Base-by-base conservation (phyloP, 2,888 invertebrate genomes). In the Philereme transversata region DNA sequence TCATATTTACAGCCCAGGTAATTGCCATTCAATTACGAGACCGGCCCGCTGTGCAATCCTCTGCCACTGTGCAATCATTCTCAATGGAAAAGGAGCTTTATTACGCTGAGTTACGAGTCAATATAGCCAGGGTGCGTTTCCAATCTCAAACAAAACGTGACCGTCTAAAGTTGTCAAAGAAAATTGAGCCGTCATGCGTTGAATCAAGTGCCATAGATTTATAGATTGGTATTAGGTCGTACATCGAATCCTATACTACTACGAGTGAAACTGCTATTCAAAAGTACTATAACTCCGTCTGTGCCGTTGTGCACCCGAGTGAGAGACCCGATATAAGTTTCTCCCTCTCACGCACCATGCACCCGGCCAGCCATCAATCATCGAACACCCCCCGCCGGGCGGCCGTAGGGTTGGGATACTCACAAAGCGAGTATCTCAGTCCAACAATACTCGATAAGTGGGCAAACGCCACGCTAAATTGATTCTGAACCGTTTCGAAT, bases 1-100 rank as follows among this genome's bases (percentile, higher is more conserved):
- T 92, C 92, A 92, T 92, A 92, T 92, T 92, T 92, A 92, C 92
- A 90, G 90, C 88, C 84, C 90, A 90, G 92, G 92, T 92, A 92
- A 92, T 92, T 92, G 92, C 88, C 92, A 90, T 92, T 92, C 92
- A 92, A 92, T 92, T 92, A 92, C 88, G 82, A 81, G 79, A 79
- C 85, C 78, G 77, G 86, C 86, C 87, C 76, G 87, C 83, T 86
- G 86, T 75, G 84, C 70, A 82, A 66, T 79, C 53, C 51, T 57
- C 36, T 40, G n/a, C 38, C 62, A 62, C 57, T 62, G 46, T n/a
- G 0, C 6, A 33, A 3, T 11, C 5, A 1, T 7, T 4, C 6
- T 5, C 51, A 54, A 38, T 5, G 33, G 33, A 62, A 44, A 50
- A 51, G 8, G 43, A 47, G 51, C 57, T 38, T 35, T 62, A 38